Evolutionary conservation across 1,140 invertebrate genomes (phyloP), one percentile per base, ranked within the genome.

Genomic region (Zaprionus inermis): DNA sequence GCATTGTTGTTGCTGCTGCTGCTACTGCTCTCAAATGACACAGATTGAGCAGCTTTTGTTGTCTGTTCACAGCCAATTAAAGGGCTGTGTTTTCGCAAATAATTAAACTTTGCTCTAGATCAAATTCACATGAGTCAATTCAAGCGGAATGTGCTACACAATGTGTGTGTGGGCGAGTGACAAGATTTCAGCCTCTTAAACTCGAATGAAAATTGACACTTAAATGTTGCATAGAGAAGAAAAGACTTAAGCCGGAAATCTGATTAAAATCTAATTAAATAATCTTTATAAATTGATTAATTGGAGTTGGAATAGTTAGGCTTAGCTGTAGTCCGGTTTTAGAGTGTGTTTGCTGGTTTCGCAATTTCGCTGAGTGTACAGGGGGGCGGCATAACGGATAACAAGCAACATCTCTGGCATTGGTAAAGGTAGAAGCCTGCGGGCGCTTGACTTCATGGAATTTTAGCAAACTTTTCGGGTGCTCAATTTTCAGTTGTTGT

Each of bases 381-480:
- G 28, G 2, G 28, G 28, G 3, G 28, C 2, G 28, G 28, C 28
- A 28, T 28, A 28, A 28, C 6, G 3, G 28, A 28, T 4, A 38
- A n/a, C 41, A 28, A n/a, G 38, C 36, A 22, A 0, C 46, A 7
- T n/a, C 5, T n/a, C 10, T 46, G n/a, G 41, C 44, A 49, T 49
- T 20, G 18, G 18, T 49, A 22, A 5, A 61, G 57, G 46, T 22
- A 38, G 56, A 54, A 22, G 57, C 66, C 57, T n/a, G n/a, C 41
- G 66, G 51, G 59, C 60, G 49, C 54, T 71, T 71, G 30, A 41
- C 60, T 51, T 49, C 49, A 56, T 64, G 36, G 24, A 71, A 71
- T 60, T 65, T 65, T 65, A 38, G 36, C 38, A 49, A 64, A 72
- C 41, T 72, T 49, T 51, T 71, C n/a, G 52, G 32, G 32, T 49